Evolutionary conservation across 2,797 vertebrate genomes (phyloP).

Genomic region (Corythornis leucogaster): DNA sequence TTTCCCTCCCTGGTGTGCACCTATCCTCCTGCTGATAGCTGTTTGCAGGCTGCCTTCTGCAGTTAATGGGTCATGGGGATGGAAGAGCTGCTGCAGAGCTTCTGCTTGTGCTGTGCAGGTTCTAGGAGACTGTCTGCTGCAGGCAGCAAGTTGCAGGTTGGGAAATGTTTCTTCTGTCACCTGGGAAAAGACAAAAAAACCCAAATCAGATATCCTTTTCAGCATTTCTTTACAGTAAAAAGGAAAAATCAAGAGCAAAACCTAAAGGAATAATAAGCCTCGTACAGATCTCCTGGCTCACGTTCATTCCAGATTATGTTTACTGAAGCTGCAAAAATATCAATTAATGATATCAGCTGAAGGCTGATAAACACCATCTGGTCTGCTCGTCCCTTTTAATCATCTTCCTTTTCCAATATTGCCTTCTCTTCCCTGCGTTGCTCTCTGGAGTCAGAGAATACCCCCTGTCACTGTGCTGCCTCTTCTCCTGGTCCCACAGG

Average conservation of each 20-base stretch:
- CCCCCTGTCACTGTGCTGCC: accelerated
- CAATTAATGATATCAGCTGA: neutral
- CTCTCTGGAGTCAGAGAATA: neutral
- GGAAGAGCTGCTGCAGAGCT: neutral
- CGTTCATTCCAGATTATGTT: neutral
- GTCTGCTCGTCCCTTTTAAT: neutral
- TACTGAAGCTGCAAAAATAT: constrained; percentile 18
- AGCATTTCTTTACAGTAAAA: neutral
- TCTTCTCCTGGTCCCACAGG: neutral
- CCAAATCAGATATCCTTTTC: neutral
- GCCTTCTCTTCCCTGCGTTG: neutral
- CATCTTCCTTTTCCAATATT: neutral
- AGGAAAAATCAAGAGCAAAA: neutral
- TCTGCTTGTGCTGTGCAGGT: neutral
- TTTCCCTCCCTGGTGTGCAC: neutral
- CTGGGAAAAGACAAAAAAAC: neutral
- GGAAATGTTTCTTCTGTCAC: neutral
- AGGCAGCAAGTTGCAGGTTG: neutral
- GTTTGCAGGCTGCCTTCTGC: constrained; percentile 1
- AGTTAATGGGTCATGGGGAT: neutral
- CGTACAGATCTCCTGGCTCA: neutral
- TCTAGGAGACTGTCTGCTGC: neutral
- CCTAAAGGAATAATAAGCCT: neutral
- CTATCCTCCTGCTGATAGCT: neutral
- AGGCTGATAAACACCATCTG: neutral